Evolutionary conservation across 2,797 vertebrate species (phyloP), one percentile per base, ranked within the genome.

Genomic region (Neosalanx taihuensis): DNA sequence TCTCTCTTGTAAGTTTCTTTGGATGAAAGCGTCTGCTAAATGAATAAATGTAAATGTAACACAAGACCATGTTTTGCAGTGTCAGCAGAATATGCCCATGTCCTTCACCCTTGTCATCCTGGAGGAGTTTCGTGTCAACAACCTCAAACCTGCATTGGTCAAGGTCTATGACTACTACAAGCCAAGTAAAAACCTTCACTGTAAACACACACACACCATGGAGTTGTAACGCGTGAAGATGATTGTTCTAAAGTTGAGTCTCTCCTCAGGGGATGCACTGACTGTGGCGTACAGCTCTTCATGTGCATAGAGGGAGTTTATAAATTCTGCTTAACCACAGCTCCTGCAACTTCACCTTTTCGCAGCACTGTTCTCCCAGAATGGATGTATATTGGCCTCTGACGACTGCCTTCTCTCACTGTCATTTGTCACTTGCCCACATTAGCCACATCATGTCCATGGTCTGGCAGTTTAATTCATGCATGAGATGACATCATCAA

Each of bases 91-190:
- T 0, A 20, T 78, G 29, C 0, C 1, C 0, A 70, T 56, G 81
- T 67, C 69, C 0, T 86, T 83, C 75, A 69, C 51, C 0, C 46
- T 93, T 79, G 77, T 60, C 0, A 71, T 92, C 0, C 72, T 79
- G 64, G 81, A 90, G 75, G 86, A 90, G 1, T 3, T 82, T 5
- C 59, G 63, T 0, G 90, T 94, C 61, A 78, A 85, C 69, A 91
- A 93, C 74, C 84, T 90, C 74, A 92, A 91, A 67, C 86, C 91
- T 41, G 91, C 90, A 2, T 87, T 89, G 72, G 83, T 91, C 60
- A 89, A 78, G 72, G 79, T 92, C 68, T 93, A 91, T 0, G 92
- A 94, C 67, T 94, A 93, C 80, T 94, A 94, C 82, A 88, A 93
- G 80, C 89, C 86, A 17, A 88, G 92, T 93, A 85, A 63, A 23